Evolutionary conservation across 2,888 invertebrate genomes (phyloP).

Genomic region (Folsomia manolachei): DNA sequence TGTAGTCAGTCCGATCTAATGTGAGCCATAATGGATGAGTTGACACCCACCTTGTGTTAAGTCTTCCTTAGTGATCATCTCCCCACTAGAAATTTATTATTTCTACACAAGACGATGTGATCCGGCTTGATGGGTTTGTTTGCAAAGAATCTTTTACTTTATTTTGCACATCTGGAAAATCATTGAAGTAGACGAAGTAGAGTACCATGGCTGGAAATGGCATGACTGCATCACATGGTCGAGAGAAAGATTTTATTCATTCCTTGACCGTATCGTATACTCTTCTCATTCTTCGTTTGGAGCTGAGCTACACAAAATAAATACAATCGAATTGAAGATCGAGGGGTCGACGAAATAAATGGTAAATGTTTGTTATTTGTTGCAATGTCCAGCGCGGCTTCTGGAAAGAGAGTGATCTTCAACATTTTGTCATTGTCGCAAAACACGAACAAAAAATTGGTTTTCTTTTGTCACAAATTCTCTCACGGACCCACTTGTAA

Average conservation of each 20-base stretch:
- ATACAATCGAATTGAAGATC: background rate
- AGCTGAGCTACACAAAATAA: background rate
- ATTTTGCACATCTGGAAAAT: constrained; percentile 12
- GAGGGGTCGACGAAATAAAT: constrained; percentile 3
- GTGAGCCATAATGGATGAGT: too few relatives aligned
- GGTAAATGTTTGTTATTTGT: background rate
- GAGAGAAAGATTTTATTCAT: background rate
- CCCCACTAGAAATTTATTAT: too few relatives aligned
- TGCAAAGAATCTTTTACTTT: too few relatives aligned
- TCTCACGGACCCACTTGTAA: constrained; percentile 20
- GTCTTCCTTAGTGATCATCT: too few relatives aligned
- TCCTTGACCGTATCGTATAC: too few relatives aligned
- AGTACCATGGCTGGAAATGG: background rate
- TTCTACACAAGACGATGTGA: too few relatives aligned
- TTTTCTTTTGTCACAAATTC: constrained; percentile 9
- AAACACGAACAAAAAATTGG: background rate
- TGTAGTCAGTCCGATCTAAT: too few relatives aligned
- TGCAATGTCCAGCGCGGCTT: background rate
- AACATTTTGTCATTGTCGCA: background rate
- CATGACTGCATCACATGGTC: too few relatives aligned
- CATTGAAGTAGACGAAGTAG: background rate
- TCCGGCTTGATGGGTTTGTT: too few relatives aligned
- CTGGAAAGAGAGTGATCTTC: constrained; percentile 1
- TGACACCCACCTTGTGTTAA: too few relatives aligned
- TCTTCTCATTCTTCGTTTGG: background rate